A percentile compares a stretch with the other conserved stretches of the same genome.
Conservation (phyloP, 2,113 vertebrate species). For the Micromys minutus region DNA sequence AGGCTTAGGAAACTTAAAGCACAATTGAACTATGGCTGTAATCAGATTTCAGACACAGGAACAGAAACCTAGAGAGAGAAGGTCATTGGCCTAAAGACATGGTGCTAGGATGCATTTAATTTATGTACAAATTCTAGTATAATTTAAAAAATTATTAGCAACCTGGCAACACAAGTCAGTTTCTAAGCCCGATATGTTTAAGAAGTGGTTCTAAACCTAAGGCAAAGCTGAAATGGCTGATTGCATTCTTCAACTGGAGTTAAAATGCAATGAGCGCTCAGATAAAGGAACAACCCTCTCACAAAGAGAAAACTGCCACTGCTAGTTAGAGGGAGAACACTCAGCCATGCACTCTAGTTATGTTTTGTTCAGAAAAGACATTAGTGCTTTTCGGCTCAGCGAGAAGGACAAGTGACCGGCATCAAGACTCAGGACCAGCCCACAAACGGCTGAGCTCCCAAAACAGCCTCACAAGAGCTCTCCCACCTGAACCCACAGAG, state of each 20-base stretch:
- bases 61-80: conserved; percentile 31
- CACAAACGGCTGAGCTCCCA: no score
- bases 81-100: conserved; percentile 6
- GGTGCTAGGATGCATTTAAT: neutral
- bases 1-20: conserved; percentile 37
- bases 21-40: neutral
- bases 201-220: conserved; percentile 13
- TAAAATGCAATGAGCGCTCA: neutral
- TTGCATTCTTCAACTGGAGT: neutral
- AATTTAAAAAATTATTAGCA: conserved; percentile 18
- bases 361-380: neutral
- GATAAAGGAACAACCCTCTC: neutral
- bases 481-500: no score
- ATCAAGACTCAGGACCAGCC: no score
- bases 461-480: no score
- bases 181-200: conserved; percentile 31
- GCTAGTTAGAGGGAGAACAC: neutral
- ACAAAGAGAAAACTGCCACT: neutral
- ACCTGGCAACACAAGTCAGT: conserved; percentile 25
- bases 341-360: no score
- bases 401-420: no score
- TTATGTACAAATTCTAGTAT: conserved; percentile 57
- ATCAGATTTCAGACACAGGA: conserved; percentile 20
- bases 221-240: neutral
- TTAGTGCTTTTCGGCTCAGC: no score